Evolutionary conservation across 1,140 invertebrate species (phyloP), one percentile per base, ranked within the genome.

Genomic region (Drosophila guanche): DNA sequence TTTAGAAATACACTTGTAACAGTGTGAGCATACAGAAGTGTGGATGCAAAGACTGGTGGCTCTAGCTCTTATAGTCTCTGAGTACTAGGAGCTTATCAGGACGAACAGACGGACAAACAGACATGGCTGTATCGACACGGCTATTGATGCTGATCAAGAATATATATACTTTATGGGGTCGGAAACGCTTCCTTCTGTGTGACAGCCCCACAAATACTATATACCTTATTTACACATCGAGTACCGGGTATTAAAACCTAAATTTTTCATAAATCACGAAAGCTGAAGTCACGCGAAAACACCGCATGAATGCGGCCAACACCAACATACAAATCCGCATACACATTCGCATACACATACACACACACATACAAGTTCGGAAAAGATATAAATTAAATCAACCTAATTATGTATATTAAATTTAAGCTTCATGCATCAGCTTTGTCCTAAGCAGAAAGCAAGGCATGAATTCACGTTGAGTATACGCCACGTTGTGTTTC

Each of bases 341-440:
- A 14, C 7, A 37, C 29, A 33, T 5, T 8, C 14, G 14, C 48
- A 62, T 43, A n/a, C 47, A 10, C 37, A 40, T 33, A 4, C 41
- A 8, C 57, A 50, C 48, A 51, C 10, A 27, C 22, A 20, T 42
- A 37, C 54, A 68, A 67, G 54, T 42, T 16, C 33, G 51, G 16
- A 61, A 68, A 29, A 47, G 37, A n/a, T 6, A 25, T 23, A 51
- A 73, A 74, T 57, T 73, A 65, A 74, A 74, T 73, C 47, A 73
- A 48, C 59, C 73, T 74, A 74, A 74, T 74, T 74, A 74, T 74
- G 65, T 65, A 74, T 73, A 74, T 75, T 75, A 75, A 75, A 75
- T 74, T 74, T 57, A 53, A 58, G 48, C 33, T 4, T 37, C 4
- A 27, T 5, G 25, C 25, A 6, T 27, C 25, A 0, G 46, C 47